Percentiles rank a stretch among this genome's conserved stretches.
Evolutionary conservation across 2,113 vertebrate genomes (phyloP).

Genomic region (Sus scrofa): T2T-Sscrofa CM000824.6:144765001-144765500

Average conservation of each 20-base stretch:
- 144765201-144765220: conserved; percentile 66
- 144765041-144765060: not conserved
- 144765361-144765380: conserved; percentile 71
- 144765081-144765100: not conserved
- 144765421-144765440: conserved; percentile 68
- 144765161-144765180: conserved; percentile 32
- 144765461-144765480: conserved; percentile 75
- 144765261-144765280: conserved; percentile 65
- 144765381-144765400: conserved; percentile 77
- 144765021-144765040: not conserved
- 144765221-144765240: conserved; percentile 73
- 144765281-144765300: conserved; percentile 56
- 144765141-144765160: conserved; percentile 12
- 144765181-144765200: conserved; percentile 68
- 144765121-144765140: not conserved
- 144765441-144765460: conserved; percentile 69
- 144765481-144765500: conserved; percentile 71
- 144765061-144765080: not conserved
- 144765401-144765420: conserved; percentile 79
- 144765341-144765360: conserved; percentile 73
- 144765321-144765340: conserved; percentile 24
- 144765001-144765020: not conserved
- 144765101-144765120: not conserved
- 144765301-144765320: conserved; percentile 76
- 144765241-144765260: conserved; percentile 12